A percentile compares a stretch with the other conserved stretches of the same genome.
phyloP scores from a whole-genome alignment of 2,888 invertebrate species.

The Chymomyza amoena region DNA sequence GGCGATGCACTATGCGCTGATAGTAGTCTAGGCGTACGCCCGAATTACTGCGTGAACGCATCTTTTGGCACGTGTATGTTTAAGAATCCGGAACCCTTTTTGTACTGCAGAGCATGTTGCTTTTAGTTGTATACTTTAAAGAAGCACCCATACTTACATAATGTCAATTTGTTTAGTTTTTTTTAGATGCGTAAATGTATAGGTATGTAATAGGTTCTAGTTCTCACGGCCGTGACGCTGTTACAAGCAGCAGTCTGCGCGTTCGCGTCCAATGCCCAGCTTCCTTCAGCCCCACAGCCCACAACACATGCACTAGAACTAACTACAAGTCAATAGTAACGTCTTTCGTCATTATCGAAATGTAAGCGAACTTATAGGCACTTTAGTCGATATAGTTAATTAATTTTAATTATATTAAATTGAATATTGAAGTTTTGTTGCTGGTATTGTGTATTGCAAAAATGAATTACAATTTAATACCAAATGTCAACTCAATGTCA shows the following conservation, averaged over 20 bases:
- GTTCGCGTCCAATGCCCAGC: neutral
- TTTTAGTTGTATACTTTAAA: neutral
- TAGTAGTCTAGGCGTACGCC: constrained; percentile 97
- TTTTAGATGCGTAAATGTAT: neutral
- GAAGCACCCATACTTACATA: neutral
- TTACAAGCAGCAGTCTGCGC: neutral
- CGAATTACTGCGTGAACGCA: constrained; percentile 93
- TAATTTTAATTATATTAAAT: constrained; percentile 1
- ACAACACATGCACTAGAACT: neutral
- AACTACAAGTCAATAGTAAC: neutral
- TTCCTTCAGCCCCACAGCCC: neutral
- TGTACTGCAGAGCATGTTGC: neutral
- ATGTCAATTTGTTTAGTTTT: neutral
- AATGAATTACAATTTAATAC: constrained; percentile 39
- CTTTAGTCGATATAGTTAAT: neutral
- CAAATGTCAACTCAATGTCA: constrained; percentile 78
- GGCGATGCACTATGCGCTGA: constrained; percentile 94
- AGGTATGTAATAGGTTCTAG: neutral
- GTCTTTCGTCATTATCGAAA: neutral
- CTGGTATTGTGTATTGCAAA: constrained; percentile 33
- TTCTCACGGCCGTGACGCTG: neutral
- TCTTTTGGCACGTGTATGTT: constrained; percentile 66
- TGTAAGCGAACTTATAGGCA: neutral
- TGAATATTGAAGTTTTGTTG: neutral
- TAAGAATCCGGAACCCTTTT: neutral